These are phyloP conservation scores for Kuschelorhynchus macadamiae DNA, from an alignment of 2,888 invertebrate genomes.

Conservation along the genomic window DNA sequence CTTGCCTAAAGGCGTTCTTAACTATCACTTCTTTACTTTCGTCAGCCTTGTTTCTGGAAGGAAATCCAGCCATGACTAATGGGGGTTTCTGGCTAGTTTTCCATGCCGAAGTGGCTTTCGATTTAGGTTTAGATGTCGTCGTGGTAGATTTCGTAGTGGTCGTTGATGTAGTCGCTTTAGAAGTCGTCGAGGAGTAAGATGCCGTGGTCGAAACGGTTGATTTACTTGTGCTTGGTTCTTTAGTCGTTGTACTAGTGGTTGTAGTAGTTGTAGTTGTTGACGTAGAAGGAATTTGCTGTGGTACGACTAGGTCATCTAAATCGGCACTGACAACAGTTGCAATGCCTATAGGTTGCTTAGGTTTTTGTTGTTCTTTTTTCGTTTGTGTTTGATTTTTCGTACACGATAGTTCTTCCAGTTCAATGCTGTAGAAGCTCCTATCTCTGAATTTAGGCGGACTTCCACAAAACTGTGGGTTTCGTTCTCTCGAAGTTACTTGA, in stretches of 20 bases:
- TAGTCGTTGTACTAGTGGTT: conserved; percentile 59
- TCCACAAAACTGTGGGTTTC: conserved; percentile 94
- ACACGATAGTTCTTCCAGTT: conserved; percentile 81
- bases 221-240: conserved; percentile 56
- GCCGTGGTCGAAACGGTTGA: conserved; percentile 61
- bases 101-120: conserved; percentile 65
- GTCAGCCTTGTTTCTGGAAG: conserved; percentile 75
- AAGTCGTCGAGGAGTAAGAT: conserved; percentile 50
- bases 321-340: conserved; percentile 74
- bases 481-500: conserved; percentile 92
- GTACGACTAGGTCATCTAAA: conserved; percentile 65
- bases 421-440: conserved; percentile 88
- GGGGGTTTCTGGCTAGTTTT: conserved; percentile 76
- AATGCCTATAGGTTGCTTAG: conserved; percentile 69
- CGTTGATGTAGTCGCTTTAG: conserved; percentile 46
- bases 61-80: conserved; percentile 79
- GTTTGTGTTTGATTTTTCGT: conserved; percentile 48
- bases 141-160: conserved; percentile 60
- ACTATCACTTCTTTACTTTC: conserved; percentile 84
- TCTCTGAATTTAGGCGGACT: conserved; percentile 85
- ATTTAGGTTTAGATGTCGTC: conserved; percentile 60
- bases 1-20: conserved; percentile 87
- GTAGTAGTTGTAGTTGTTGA: conserved; percentile 57
- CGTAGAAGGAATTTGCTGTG: conserved; percentile 54
- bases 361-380: conserved; percentile 16